These are phyloP conservation scores for Sebastes schlegelii DNA, from an alignment of 2,113 vertebrate species.

Conservation along the genomic window DNA sequence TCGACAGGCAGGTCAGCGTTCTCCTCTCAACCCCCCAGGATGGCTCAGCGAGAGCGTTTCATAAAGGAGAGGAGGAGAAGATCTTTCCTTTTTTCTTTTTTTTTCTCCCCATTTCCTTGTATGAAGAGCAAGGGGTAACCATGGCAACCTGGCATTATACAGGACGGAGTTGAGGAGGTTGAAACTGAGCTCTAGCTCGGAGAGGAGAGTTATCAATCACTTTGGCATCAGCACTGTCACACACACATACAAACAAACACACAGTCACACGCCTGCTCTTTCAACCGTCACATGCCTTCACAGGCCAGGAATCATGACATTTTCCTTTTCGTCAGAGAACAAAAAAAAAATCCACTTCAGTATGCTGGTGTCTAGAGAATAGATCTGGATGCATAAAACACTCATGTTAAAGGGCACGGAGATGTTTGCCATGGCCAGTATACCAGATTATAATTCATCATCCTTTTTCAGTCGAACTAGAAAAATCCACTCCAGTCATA, in stretches of 20 bases:
- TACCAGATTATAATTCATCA: not conserved
- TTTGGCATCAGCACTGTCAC: constrained; percentile 39
- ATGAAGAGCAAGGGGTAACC: constrained; percentile 73
- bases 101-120: constrained; percentile 25
- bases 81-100: not conserved
- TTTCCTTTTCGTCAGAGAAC: constrained; percentile 31
- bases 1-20: constrained; percentile 20
- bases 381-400: not conserved
- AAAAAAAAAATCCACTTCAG: constrained; percentile 12
- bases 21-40: constrained; percentile 30
- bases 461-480: not conserved
- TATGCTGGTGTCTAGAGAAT: not conserved
- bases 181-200: constrained; percentile 57
- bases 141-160: constrained; percentile 73
- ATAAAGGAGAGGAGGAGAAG: constrained; percentile 36
- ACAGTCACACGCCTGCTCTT: constrained; percentile 7
- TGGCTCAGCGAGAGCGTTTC: constrained; percentile 9
- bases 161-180: constrained; percentile 62
- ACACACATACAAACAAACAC: not conserved
- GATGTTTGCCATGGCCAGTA: not conserved
- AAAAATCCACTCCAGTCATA: too few species aligned
- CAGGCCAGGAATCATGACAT: constrained; percentile 20
- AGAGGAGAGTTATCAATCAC: constrained; percentile 72
- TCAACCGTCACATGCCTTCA: constrained; percentile 35
- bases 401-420: not conserved